phyloP scores from a whole-genome alignment of 2,797 vertebrate genomes.

The Malacoctenus gilli region DNA sequence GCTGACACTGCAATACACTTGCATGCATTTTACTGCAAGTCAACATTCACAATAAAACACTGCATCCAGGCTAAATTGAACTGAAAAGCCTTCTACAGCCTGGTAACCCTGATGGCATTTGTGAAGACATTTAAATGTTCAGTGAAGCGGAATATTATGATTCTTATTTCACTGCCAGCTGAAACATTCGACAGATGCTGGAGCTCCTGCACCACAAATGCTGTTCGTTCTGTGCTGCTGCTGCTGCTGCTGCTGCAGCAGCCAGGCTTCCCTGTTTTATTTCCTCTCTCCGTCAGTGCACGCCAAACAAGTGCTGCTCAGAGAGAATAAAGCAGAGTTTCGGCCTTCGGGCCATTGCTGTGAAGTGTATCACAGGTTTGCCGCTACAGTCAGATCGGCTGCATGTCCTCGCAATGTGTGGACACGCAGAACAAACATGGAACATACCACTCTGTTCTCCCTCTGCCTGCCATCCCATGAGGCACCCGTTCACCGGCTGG shows the following conservation, averaged over 20 bases:
- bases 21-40: too few relatives aligned
- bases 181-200: constrained; percentile 43
- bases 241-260: constrained; percentile 18
- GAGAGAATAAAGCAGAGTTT: constrained; percentile 23
- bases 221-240: constrained; percentile 24
- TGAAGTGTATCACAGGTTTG: constrained; percentile 25
- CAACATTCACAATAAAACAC: constrained; percentile 1
- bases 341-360: constrained; percentile 11
- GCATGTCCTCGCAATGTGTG: constrained; percentile 28
- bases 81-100: constrained; percentile 53
- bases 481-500: constrained; percentile 37
- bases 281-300: constrained; percentile 1
- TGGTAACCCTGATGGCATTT: constrained; percentile 51
- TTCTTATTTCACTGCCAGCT: constrained; percentile 44
- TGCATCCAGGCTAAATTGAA: background rate
- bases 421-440: constrained; percentile 29
- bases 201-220: constrained; percentile 23
- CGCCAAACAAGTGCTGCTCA: constrained; percentile 7
- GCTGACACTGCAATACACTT: too few relatives aligned
- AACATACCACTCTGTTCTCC: constrained; percentile 9
- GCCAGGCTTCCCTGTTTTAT: constrained; percentile 2
- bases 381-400: constrained; percentile 31
- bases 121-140: constrained; percentile 57
- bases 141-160: constrained; percentile 51
- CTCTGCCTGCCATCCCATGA: constrained; percentile 5